Evolutionary conservation across 2,888 invertebrate genomes (phyloP), one percentile per base, ranked within the genome.

Genomic region (Cerastis rubricosa): DNA sequence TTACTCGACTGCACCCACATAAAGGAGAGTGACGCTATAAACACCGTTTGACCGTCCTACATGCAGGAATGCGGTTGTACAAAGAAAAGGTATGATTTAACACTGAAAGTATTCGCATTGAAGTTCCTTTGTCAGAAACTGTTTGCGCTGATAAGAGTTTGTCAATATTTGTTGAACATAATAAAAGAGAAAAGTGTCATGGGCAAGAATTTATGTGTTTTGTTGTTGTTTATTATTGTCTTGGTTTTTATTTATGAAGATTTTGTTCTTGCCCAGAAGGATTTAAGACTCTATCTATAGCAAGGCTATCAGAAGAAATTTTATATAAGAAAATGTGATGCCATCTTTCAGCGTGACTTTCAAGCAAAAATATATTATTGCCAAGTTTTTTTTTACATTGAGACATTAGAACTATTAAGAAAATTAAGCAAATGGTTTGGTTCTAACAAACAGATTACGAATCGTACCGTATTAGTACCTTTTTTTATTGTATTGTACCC

Each of bases 81-180:
- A 87, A 89, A 87, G 74, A 76, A 74, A 69, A 54, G 11, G 73
- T 72, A 80, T 86, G 86, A 89, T 80, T 78, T 83, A 87, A 89
- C 67, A 78, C 64, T 40, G 17, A 70, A 87, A 78, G 72, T 80
- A 88, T 89, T 86, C 73, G 75, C 76, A 22, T 25, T 65, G 40
- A 49, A 74, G 57, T 71, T 80, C 69, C 85, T 86, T 89, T 87
- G 88, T 89, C 66, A 72, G 74, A 74, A 78, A 54, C 0, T 73
- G 71, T 78, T 66, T 63, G 51, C 6, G 0, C 54, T 74, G 88
- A 89, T 87, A 89, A 81, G 64, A 81, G 54, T 71, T 64, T 54
- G 76, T 71, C 59, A 87, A 87, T 83, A 75, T 87, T 88, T 73
- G 77, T 57, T 19, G 22, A 22, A 54, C 54, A 70, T 71, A 64